Evolutionary conservation across 2,113 vertebrate species (phyloP), one percentile per base, ranked within the genome.

Genomic region (Anhinga anhinga): DNA sequence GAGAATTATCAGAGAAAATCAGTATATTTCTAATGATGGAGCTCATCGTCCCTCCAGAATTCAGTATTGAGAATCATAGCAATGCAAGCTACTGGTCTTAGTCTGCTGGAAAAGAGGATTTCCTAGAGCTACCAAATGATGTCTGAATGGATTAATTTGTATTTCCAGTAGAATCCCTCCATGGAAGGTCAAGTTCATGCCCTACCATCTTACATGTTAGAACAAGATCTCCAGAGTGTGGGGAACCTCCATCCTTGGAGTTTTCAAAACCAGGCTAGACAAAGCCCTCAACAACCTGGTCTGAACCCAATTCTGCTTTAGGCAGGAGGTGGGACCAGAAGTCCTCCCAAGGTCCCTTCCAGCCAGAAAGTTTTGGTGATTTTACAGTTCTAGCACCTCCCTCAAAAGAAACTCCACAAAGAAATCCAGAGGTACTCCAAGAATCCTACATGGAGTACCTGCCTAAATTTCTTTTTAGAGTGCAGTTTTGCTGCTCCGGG

Each of bases 181-280:
- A 29, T 0, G 4, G 22, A 79, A 2, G 29, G 32, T 53, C 7
- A 15, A 1, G 0, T 38, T 76, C 22, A 23, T 73, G 14, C 7
- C 14, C 7, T 80, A 29, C 2, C 11, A 66, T 27, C 4, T 76
- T 74, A 23, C 6, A 17, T 25, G 8, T 22, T 66, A 19, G 7
- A 76, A 34, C 7, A 83, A 73, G 38, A 62, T 38, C 10, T 83
- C 10, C 32, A 29, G 27, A 38, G 9, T 40, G 8, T 40, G 30
- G 7, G 30, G 8, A 92, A 18, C 4, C 0, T 83, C 25, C 10
- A 47, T 29, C 22, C 15, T 42, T 66, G 19, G 50, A 65, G 23
- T 9, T 69, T 65, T 70, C 27, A 55, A 56, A 13, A 61, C 5
- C 3, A 29, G 15, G 23, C 11, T 49, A 58, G 32, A 22, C 34